These are phyloP conservation scores for Strigops habroptila DNA, from an alignment of 2,113 vertebrate species.

Conservation along the genomic window DNA sequence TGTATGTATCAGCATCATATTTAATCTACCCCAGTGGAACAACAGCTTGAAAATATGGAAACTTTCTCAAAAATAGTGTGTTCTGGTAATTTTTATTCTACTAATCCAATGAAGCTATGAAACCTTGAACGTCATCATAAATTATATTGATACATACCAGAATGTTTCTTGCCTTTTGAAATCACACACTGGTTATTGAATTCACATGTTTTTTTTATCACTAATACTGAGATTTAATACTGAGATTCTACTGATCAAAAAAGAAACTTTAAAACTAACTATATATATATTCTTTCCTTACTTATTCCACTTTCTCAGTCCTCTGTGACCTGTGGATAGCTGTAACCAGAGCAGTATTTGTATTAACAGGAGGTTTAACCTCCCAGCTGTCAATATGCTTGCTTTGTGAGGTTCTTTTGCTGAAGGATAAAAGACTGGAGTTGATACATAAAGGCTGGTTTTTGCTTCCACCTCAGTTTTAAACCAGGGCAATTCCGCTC, in stretches of 20 bases:
- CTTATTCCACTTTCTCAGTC: background rate
- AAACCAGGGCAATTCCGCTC: background rate
- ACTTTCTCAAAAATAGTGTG: background rate
- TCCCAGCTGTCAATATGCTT: background rate
- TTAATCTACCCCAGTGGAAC: background rate
- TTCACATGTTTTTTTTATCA: too few species aligned
- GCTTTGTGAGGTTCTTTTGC: background rate
- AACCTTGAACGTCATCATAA: background rate
- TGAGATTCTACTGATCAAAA: background rate
- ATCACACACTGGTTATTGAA: background rate
- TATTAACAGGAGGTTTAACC: background rate
- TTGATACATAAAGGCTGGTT: background rate
- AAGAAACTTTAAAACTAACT: background rate
- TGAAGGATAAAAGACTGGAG: background rate
- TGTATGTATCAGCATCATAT: background rate
- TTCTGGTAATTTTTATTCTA: background rate
- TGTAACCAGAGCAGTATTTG: background rate
- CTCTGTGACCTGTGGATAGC: background rate
- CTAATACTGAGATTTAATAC: too few species aligned
- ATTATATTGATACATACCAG: background rate
- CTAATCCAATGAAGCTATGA: background rate
- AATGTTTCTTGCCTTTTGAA: background rate
- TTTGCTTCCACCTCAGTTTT: background rate
- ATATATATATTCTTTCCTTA: background rate
- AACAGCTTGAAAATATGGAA: background rate